Base-by-base conservation (phyloP, 2,888 invertebrate species). In the Pediacus dermestoides region DNA sequence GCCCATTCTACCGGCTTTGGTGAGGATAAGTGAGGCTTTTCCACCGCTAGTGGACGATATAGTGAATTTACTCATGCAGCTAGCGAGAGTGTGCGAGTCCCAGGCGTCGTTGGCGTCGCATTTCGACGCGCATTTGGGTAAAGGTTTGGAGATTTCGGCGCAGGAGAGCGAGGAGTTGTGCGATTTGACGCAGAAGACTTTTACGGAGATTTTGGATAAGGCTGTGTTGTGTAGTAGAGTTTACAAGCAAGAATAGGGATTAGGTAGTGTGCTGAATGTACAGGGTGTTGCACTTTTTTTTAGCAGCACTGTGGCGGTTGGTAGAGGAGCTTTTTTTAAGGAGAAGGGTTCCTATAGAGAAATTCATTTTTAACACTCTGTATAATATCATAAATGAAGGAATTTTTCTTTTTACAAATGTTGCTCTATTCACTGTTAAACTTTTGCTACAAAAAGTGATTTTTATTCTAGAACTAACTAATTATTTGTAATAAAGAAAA, bases 31-130 rank as follows among this genome's bases (percentile, higher is more conserved):
- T 55, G 82, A 84, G 49, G 93, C 94, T 0, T 95, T 96, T 67
- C 95, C 95, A 2, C 89, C 93, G 0, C 73, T 96, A 6, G 79
- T 87, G 28, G 93, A 95, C 55, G 95, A 95, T 61, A 86, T 89
- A 9, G 82, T 89, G 0, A 82, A 85, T 10, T 75, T 96, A 14
- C 70, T 96, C 33, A 75, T 89, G 64, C 91, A 92, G 67, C 74
- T 94, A 11, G 94, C 90, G 1, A 77, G 87, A 52, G 85, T 92
- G 42, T 85, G 87, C 46, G 80, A 87, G 50, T 88, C 91, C 0
- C 89, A 92, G 64, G 84, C 86, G 1, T 85, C 88, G 1, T 72
- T 91, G 14, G 63, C 65, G 4, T 68, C 68, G 0, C 67, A 68
- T 50, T 64, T 69, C 32, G 68, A 70, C 41, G 62, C 60, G 6